Conservation (phyloP, 2,888 invertebrate species). For the Enoplolaimus lenunculus region DNA sequence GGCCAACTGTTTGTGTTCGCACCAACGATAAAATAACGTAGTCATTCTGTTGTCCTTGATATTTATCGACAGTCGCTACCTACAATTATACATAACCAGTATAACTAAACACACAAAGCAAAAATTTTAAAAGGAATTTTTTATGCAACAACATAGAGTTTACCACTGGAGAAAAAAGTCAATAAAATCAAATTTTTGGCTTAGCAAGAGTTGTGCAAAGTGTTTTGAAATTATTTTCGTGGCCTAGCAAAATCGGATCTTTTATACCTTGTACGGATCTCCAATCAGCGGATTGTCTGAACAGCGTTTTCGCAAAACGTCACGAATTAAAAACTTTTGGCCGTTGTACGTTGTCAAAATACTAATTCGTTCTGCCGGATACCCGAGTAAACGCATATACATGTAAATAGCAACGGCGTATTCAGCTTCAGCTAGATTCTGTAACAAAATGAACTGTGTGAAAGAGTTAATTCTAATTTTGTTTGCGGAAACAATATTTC, state of each 20-base stretch:
- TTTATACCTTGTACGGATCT: constrained; percentile 72
- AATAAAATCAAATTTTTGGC: too few species aligned
- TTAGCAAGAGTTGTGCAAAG: too few species aligned
- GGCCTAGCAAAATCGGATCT: too few species aligned
- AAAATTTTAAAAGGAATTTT: too few species aligned
- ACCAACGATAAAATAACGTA: constrained; percentile 89
- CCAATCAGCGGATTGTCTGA: constrained; percentile 88
- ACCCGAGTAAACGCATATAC: constrained; percentile 93
- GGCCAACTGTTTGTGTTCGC: constrained; percentile 88
- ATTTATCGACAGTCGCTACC: constrained; percentile 82
- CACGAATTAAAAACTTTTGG: constrained; percentile 88
- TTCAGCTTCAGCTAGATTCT: constrained; percentile 56
- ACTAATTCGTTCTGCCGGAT: constrained; percentile 88
- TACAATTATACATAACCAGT: too few species aligned
- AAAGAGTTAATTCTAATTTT: too few species aligned
- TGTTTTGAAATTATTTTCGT: too few species aligned
- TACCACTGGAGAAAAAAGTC: constrained; percentile 16
- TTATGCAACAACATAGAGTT: too few species aligned
- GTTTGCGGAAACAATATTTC: too few species aligned
- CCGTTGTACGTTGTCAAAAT: constrained; percentile 98
- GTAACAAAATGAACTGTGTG: too few species aligned
- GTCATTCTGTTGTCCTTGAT: constrained; percentile 99
- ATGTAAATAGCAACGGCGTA: constrained; percentile 92
- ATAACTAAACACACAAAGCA: neutral
- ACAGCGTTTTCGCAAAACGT: constrained; percentile 77